A percentile compares a stretch with the other conserved stretches of the same genome.
Conservation (phyloP, 2,888 invertebrate genomes). For the Busseola fusca region DNA sequence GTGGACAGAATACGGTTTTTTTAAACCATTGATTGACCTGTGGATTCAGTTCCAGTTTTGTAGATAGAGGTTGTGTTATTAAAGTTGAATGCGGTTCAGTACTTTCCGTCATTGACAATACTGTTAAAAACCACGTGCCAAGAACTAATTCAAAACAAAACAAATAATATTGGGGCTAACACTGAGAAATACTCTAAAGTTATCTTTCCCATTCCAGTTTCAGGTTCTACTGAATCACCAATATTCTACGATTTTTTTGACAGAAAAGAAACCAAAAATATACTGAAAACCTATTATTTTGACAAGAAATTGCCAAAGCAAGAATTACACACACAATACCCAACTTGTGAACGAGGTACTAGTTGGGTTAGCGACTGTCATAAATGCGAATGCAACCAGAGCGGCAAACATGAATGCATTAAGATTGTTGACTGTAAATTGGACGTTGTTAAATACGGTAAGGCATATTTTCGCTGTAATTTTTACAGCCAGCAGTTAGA, state of each 20-base stretch:
- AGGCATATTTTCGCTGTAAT: not conserved
- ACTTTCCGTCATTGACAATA: not conserved
- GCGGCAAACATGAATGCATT: conserved; percentile 28
- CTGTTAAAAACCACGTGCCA: not conserved
- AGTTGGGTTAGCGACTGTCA: conserved; percentile 45
- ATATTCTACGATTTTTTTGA: conserved; percentile 24
- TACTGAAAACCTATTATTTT: conserved; percentile 5
- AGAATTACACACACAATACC: conserved; percentile 4
- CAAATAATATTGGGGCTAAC: too few species aligned
- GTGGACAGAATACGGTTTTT: too few species aligned
- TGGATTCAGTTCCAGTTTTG: not conserved
- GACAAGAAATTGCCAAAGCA: conserved; percentile 13
- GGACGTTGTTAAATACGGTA: conserved; percentile 34
- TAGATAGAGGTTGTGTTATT: not conserved
- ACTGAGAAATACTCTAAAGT: too few species aligned
- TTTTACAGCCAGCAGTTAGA: not conserved
- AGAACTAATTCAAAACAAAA: not conserved
- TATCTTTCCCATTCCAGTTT: not conserved
- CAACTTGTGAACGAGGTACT: conserved; percentile 42
- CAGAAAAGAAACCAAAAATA: not conserved
- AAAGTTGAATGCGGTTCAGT: not conserved
- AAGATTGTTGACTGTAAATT: conserved; percentile 25
- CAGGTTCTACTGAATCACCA: conserved; percentile 2
- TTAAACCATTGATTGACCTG: too few species aligned
- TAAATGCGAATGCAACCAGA: conserved; percentile 32